Percentiles rank a stretch among this genome's conserved stretches.
Evolutionary conservation across 2,888 invertebrate species (phyloP).

Genomic region (Oscheius sp.): DNA sequence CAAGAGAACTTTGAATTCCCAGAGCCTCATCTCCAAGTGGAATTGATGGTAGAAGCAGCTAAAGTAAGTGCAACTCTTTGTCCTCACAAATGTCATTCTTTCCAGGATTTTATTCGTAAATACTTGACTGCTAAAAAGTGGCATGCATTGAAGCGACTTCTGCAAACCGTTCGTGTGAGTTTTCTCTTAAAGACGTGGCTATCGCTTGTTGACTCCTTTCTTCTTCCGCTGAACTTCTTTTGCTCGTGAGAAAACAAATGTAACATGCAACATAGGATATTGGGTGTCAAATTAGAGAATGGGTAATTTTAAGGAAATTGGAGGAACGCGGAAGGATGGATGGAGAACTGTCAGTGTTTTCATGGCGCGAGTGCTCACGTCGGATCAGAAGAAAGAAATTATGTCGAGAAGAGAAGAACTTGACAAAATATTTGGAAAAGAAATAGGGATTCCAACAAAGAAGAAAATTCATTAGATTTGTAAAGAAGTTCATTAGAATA

Average conservation of each 20-base stretch:
- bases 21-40: constrained; percentile 16
- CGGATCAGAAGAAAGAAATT: constrained; percentile 48
- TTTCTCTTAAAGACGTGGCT: constrained; percentile 1
- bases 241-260: not conserved
- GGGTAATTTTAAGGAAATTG: constrained; percentile 26
- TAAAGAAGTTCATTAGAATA: too few species aligned
- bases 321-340: constrained; percentile 18
- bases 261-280: constrained; percentile 1
- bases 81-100: not conserved
- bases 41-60: constrained; percentile 25
- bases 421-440: constrained; percentile 40
- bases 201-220: not conserved
- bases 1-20: constrained; percentile 16
- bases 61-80: constrained; percentile 4
- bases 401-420: constrained; percentile 40
- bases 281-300: not conserved
- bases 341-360: constrained; percentile 29
- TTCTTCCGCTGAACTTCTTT: not conserved
- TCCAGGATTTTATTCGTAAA: constrained; percentile 47
- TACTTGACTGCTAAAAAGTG: constrained; percentile 51
- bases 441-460: constrained; percentile 1
- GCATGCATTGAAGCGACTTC: constrained; percentile 43
- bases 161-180: constrained; percentile 43
- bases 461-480: not conserved
- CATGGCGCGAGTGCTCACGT: constrained; percentile 24